Conservation (phyloP, 1,140 invertebrate species). For the Pseudomyrmex gracilis region DNA sequence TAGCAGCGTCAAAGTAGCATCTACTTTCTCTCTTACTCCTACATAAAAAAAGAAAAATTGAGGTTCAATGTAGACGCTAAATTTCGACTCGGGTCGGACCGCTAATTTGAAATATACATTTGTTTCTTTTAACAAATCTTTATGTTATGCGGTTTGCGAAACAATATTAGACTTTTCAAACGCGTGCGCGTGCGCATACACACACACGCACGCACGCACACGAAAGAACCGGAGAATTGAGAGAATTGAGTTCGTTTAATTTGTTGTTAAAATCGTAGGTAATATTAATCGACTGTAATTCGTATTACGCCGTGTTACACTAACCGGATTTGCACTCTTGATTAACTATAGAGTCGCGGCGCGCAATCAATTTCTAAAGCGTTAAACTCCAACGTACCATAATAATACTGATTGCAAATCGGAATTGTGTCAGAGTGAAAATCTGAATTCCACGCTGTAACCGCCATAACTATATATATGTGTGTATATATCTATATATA, state of each 20-base stretch:
- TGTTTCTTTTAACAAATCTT: too few species aligned
- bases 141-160: too few species aligned
- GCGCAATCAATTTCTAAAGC: conserved; percentile 47
- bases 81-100: too few species aligned
- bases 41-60: too few species aligned
- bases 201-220: too few species aligned
- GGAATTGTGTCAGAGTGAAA: conserved; percentile 48
- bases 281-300: conserved; percentile 24
- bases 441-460: conserved; percentile 16
- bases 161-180: too few species aligned
- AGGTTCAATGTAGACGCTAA: too few species aligned
- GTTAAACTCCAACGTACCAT: conserved; percentile 23
- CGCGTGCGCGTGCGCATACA: too few species aligned
- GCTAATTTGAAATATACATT: too few species aligned
- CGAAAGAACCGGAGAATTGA: too few species aligned
- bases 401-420: conserved; percentile 58
- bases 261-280: not conserved
- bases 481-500: not conserved
- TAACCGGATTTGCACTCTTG: conserved; percentile 33
- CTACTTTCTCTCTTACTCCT: too few species aligned
- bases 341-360: conserved; percentile 41
- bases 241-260: not conserved
- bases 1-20: too few species aligned
- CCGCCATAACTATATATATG: not conserved
- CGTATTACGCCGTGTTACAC: conserved; percentile 16